Base-by-base conservation (phyloP, 2,113 vertebrate genomes). In the Columbina picui region DNA sequence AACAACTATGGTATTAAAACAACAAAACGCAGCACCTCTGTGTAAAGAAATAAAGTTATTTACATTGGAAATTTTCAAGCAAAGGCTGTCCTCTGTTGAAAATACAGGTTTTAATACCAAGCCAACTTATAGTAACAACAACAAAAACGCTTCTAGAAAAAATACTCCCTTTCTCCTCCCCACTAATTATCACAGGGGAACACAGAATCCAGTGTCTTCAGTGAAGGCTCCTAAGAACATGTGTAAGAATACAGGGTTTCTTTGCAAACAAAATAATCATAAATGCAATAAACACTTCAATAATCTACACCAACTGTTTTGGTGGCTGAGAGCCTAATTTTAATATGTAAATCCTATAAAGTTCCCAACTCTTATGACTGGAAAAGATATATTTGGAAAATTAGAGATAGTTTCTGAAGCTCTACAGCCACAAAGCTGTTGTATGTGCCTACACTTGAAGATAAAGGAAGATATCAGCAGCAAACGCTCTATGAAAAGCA, bases 31-130 rank as follows among this genome's bases (percentile, higher is more conserved):
- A 71, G 56, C 26, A 80, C 18, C 67, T 45, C 14, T 59, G 11
- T 41, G 53, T 52, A 23, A 89, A 87, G n/a, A 53, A 67, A 93
- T 21, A 14, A 38, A 49, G 29, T 59, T 89, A 77, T 30, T 88
- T 81, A 38, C n/a, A 64, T 4, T 21, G 23, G 30, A 89, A 82
- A 25, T 61, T 83, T 6, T n/a, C 47, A 84, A 14, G 55, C 61
- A 84, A 79, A 94, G 30, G 16, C 29, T 74, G 55, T 77, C n/a
- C 55, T 34, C 45, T 61, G n/a, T 15, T 86, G 76, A 84, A 92
- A 93, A 64, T 52, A 87, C 4, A 0, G 1, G 71, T 87, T 71
- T 73, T 71, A 91, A 87, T 30, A 82, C 9, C 14, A 83, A 76
- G 27, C 11, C 0, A n/a, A 82, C 15, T 39, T 74, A 60, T 0